Conservation (phyloP, 2,888 invertebrate species). For the Uloborus plumipes region DNA sequence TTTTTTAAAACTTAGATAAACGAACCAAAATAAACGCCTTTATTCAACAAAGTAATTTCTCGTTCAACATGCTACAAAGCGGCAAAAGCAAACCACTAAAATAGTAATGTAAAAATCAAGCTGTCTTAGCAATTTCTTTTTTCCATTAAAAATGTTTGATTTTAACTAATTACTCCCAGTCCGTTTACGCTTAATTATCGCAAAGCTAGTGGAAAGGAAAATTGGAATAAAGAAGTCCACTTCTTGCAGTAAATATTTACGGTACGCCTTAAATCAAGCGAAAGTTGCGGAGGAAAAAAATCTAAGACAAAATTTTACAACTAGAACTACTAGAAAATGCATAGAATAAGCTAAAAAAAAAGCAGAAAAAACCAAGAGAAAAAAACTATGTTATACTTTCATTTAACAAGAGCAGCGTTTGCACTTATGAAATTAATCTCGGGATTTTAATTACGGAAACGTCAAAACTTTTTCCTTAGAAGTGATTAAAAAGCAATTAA, state of each 20-base stretch:
- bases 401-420: constrained; percentile 36
- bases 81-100: no score
- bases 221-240: constrained; percentile 39
- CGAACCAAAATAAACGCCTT: not conserved
- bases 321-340: not conserved
- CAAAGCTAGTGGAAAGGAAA: constrained; percentile 28
- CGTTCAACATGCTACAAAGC: not conserved
- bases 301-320: not conserved
- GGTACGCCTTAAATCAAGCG: constrained; percentile 47
- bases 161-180: constrained; percentile 43
- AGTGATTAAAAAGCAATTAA: constrained; percentile 64
- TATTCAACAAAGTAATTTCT: not conserved
- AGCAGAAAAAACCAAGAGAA: constrained; percentile 13
- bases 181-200: constrained; percentile 55
- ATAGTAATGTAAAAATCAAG: not conserved
- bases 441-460: constrained; percentile 59
- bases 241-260: constrained; percentile 54
- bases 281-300: constrained; percentile 18
- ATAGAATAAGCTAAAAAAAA: not conserved
- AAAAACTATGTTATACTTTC: constrained; percentile 44
- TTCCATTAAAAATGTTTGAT: constrained; percentile 38
- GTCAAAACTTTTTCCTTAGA: constrained; percentile 50
- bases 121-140: not conserved
- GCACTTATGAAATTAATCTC: constrained; percentile 61
- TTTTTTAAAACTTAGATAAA: not conserved